phyloP scores from a whole-genome alignment of 2,113 vertebrate genomes.

The Atractosteus spatula region DNA sequence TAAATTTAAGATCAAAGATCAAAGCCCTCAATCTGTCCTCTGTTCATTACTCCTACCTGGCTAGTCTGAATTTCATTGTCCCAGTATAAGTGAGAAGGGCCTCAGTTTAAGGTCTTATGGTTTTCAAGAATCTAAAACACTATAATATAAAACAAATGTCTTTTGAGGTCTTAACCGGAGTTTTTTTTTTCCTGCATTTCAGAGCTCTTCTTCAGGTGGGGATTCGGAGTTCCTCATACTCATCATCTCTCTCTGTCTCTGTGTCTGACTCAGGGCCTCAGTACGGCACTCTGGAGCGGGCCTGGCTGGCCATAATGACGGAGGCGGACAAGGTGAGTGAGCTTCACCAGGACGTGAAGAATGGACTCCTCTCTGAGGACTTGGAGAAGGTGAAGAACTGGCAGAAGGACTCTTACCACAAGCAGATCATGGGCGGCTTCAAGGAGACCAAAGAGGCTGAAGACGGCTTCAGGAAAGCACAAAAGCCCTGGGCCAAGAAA shows the following conservation, averaged over 20 bases:
- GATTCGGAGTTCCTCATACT: background rate
- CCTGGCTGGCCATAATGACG: conserved; percentile 90
- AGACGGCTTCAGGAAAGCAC: conserved; percentile 94
- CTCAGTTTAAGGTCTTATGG: too few relatives aligned
- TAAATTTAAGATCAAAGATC: too few relatives aligned
- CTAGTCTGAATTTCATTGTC: too few relatives aligned
- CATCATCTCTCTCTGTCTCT: background rate
- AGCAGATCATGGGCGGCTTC: conserved; percentile 97
- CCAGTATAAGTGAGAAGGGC: too few relatives aligned
- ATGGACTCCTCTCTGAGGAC: conserved; percentile 83
- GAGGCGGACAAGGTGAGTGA: conserved; percentile 94
- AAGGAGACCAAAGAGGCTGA: conserved; percentile 96
- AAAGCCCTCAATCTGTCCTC: too few relatives aligned
- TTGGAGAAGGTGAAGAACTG: conserved; percentile 97
- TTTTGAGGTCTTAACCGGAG: too few relatives aligned
- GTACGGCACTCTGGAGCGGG: conserved; percentile 92
- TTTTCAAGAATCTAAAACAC: too few relatives aligned
- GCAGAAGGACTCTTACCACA: conserved; percentile 97
- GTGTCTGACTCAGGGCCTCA: conserved; percentile 77
- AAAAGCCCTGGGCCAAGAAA: conserved; percentile 98
- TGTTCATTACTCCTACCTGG: too few relatives aligned
- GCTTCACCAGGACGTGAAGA: conserved; percentile 94
- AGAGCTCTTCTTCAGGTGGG: background rate
- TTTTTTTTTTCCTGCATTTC: background rate
- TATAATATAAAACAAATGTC: too few relatives aligned